Conservation (phyloP, 2,888 invertebrate species). For the Tinea trinotella region DNA sequence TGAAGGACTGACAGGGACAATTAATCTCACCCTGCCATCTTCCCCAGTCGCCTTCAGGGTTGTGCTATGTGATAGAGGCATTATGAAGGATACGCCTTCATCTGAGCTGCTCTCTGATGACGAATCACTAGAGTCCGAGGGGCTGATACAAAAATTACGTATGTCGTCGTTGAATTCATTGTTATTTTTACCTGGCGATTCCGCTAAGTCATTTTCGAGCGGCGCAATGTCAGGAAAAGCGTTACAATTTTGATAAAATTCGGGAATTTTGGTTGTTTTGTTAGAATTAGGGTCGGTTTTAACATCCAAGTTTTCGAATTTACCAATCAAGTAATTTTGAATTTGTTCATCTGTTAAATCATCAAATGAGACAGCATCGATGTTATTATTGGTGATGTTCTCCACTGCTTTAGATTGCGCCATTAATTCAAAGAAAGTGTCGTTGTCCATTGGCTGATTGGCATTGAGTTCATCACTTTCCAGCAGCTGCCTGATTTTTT, state of each 20-base stretch:
- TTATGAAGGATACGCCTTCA: slow-evolving; percentile 74
- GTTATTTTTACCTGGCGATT: slow-evolving; percentile 32
- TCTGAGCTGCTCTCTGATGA: slow-evolving; percentile 50
- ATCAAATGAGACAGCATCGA: slow-evolving; percentile 34
- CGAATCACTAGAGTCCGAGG: slow-evolving; percentile 63
- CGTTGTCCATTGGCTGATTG: slow-evolving; percentile 30
- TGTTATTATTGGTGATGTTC: slow-evolving; percentile 48
- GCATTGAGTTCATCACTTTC: slow-evolving; percentile 32
- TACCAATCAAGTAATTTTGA: slow-evolving; percentile 51
- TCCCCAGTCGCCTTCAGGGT: slow-evolving; percentile 74
- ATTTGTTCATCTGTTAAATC: slow-evolving; percentile 55
- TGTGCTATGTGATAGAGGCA: slow-evolving; percentile 76
- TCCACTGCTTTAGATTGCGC: slow-evolving; percentile 34
- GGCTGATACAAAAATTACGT: slow-evolving; percentile 47
- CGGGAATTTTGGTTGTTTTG: slow-evolving; percentile 40
- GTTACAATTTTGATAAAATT: slow-evolving; percentile 51
- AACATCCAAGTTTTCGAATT: slow-evolving; percentile 50
- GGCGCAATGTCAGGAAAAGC: slow-evolving; percentile 60
- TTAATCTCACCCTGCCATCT: slow-evolving; percentile 74
- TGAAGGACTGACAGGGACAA: slow-evolving; percentile 74
- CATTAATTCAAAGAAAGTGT: slow-evolving; percentile 43
- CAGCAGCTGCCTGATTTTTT: background rate
- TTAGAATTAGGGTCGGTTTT: slow-evolving; percentile 33
- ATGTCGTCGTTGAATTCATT: slow-evolving; percentile 40
- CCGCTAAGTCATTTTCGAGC: slow-evolving; percentile 44